Percentiles rank a stretch among this genome's conserved stretches.
Conservation (phyloP, 2,113 vertebrate species). For the Abramis brama region DNA sequence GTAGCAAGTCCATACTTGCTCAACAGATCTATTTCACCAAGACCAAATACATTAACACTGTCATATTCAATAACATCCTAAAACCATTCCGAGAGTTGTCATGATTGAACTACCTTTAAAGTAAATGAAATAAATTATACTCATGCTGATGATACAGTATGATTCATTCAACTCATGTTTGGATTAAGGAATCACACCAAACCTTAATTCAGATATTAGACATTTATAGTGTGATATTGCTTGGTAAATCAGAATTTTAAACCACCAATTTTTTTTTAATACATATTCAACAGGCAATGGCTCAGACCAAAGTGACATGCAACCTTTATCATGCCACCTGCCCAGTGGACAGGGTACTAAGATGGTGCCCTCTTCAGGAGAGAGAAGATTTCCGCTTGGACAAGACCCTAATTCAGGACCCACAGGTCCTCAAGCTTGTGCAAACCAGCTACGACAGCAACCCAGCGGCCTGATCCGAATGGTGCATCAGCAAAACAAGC, state of each 20-base stretch:
- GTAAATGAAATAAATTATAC: neutral
- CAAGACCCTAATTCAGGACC: constrained; percentile 75
- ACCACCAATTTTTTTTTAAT: neutral
- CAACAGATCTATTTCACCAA: neutral
- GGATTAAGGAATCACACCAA: neutral
- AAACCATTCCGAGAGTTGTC: neutral
- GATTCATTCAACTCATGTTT: neutral
- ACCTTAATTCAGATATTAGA: neutral
- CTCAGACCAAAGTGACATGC: constrained; percentile 80
- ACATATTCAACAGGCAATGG: constrained; percentile 75
- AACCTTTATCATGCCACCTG: constrained; percentile 81
- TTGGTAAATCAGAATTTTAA: neutral
- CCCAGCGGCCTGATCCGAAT: constrained; percentile 78
- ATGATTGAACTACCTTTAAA: neutral
- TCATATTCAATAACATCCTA: neutral
- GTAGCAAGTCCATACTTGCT: neutral
- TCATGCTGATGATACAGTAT: neutral
- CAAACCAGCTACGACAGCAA: constrained; percentile 80
- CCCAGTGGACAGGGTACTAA: constrained; percentile 77
- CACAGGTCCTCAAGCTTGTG: constrained; percentile 71
- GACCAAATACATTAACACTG: neutral
- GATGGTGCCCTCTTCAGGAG: constrained; percentile 76
- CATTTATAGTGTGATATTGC: neutral
- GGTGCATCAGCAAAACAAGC: constrained; percentile 78
- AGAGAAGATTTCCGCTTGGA: constrained; percentile 80